Evolutionary conservation across 2,113 vertebrate species (phyloP).

Genomic region (Urocitellus parryii): DNA sequence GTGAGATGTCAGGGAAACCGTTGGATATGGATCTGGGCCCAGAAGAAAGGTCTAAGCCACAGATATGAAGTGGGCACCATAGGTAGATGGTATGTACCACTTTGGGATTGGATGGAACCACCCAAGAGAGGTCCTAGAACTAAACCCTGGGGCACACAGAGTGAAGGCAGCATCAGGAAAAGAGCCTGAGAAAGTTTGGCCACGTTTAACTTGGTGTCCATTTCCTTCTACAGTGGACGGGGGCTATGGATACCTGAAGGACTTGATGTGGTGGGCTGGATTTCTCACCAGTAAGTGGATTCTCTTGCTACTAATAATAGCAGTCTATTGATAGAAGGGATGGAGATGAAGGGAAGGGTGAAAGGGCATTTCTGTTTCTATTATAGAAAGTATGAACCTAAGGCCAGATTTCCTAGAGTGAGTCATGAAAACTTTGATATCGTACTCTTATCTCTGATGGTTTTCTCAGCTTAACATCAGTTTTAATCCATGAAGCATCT

Average conservation of each 20-base stretch:
- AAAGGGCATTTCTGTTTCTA: not conserved
- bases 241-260: slow-evolving; percentile 96
- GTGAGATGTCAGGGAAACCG: not conserved
- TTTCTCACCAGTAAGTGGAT: slow-evolving; percentile 94
- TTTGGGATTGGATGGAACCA: not conserved
- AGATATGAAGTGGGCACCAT: not conserved
- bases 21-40: not conserved
- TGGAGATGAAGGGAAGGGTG: not conserved
- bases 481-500: not conserved
- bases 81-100: not conserved
- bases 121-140: not conserved
- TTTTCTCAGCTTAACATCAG: not conserved
- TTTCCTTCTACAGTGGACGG: slow-evolving; percentile 91
- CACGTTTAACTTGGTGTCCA: not conserved
- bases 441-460: not conserved
- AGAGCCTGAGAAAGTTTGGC: not conserved
- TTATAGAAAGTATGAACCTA: not conserved
- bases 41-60: not conserved
- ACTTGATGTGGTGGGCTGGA: slow-evolving; percentile 97
- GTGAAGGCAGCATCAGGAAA: not conserved
- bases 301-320: not conserved
- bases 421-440: not conserved
- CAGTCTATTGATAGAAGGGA: not conserved
- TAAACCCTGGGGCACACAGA: not conserved
- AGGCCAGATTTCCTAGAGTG: not conserved